These are phyloP conservation scores for Microplitis manilae DNA, from an alignment of 2,888 invertebrate genomes.

Conservation along the genomic window DNA sequence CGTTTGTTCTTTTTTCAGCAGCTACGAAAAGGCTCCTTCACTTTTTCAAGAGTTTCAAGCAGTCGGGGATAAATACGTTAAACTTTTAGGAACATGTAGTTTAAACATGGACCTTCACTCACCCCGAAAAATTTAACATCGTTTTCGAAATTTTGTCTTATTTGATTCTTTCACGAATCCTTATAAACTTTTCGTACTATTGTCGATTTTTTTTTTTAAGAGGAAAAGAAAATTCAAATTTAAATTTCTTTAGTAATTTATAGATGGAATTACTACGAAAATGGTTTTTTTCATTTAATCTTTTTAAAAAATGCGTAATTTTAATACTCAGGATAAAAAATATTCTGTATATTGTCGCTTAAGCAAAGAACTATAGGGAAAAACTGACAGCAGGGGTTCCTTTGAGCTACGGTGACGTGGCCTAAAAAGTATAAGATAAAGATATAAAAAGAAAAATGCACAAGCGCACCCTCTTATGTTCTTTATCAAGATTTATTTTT, in stretches of 20 bases:
- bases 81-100: slow-evolving; percentile 56
- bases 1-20: slow-evolving; percentile 11
- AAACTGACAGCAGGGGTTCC: background rate
- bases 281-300: background rate
- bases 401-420: background rate
- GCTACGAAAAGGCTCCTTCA: slow-evolving; percentile 25
- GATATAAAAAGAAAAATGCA: slow-evolving; percentile 19
- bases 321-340: background rate
- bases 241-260: background rate
- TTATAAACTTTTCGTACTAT: background rate
- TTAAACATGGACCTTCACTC: slow-evolving; percentile 56
- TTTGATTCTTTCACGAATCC: background rate
- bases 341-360: background rate
- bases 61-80: slow-evolving; percentile 57
- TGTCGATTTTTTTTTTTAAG: background rate
- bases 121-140: slow-evolving; percentile 57
- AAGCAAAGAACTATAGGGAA: background rate
- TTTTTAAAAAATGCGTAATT: background rate
- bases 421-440: slow-evolving; percentile 4
- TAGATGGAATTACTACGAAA: background rate
- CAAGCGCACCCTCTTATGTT: slow-evolving; percentile 34
- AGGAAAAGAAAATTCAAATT: background rate
- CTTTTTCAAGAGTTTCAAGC: slow-evolving; percentile 30
- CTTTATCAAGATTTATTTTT: slow-evolving; percentile 47
- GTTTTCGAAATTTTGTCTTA: slow-evolving; percentile 45